Evolutionary conservation across 2,113 vertebrate genomes (phyloP).

Genomic region (Rhinoderma darwinii): DNA sequence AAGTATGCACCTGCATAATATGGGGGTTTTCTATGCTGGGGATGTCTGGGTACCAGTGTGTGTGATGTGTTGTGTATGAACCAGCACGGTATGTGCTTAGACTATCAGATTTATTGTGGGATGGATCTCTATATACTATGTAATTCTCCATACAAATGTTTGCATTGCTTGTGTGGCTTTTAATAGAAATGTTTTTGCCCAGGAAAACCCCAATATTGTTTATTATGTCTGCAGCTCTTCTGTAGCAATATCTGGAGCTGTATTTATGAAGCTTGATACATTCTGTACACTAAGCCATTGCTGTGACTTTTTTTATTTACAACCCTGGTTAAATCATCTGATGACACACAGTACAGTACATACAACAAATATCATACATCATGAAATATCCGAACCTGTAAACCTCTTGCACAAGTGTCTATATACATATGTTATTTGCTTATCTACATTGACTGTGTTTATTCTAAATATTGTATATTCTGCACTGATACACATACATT

Average conservation of each 20-base stretch:
- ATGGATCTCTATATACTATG: conserved; percentile 46
- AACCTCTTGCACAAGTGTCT: background rate
- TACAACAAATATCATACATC: background rate
- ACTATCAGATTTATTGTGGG: conserved; percentile 46
- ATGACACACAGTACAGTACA: background rate
- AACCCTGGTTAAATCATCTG: background rate
- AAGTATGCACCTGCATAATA: conserved; percentile 21
- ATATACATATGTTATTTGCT: background rate
- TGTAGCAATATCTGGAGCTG: background rate
- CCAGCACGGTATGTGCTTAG: conserved; percentile 21
- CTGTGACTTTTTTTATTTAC: conserved; percentile 1
- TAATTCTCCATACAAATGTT: conserved; percentile 48
- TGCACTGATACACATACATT: background rate
- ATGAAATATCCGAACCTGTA: background rate
- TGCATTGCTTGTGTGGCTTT: conserved; percentile 3
- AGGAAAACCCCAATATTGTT: conserved; percentile 6
- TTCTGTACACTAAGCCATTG: background rate
- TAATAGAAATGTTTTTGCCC: background rate
- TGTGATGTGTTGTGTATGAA: background rate
- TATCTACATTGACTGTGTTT: background rate
- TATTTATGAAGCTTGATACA: conserved; percentile 12
- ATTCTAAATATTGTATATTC: background rate
- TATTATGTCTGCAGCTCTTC: conserved; percentile 8
- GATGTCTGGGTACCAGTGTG: conserved; percentile 3
- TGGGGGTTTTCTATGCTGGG: conserved; percentile 37